Evolutionary conservation across 1,140 invertebrate genomes (phyloP).

Genomic region (Drosophila burlai): DNA sequence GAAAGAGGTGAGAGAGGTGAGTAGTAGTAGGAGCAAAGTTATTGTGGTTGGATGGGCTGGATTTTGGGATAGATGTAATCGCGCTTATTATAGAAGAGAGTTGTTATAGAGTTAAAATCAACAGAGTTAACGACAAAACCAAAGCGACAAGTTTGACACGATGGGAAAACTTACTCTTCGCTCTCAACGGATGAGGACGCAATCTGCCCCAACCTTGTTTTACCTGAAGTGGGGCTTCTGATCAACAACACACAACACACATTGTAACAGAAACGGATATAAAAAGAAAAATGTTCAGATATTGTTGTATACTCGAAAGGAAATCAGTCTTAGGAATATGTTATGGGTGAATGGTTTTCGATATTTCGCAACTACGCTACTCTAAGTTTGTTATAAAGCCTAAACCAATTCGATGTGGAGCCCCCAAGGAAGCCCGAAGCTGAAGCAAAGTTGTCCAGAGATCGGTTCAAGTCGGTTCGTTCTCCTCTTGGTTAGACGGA

Average conservation of each 20-base stretch:
- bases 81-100: conserved; percentile 44
- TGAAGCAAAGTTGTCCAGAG: conserved; percentile 49
- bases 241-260: conserved; percentile 57
- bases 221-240: conserved; percentile 84
- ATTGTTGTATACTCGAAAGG: conserved; percentile 51
- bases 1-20: conserved; percentile 44
- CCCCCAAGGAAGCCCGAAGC: conserved; percentile 41
- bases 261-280: conserved; percentile 56
- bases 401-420: conserved; percentile 66
- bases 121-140: conserved; percentile 77
- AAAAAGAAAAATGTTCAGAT: conserved; percentile 77
- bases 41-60: conserved; percentile 20
- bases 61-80: conserved; percentile 28
- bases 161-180: conserved; percentile 82
- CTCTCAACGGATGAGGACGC: conserved; percentile 80
- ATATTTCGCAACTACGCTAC: conserved; percentile 50
- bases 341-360: conserved; percentile 1
- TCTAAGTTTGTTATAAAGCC: conserved; percentile 52
- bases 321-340: conserved; percentile 18
- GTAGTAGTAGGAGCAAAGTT: conserved; percentile 10
- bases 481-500: conserved; percentile 31
- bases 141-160: conserved; percentile 60
- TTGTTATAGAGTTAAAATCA: conserved; percentile 69
- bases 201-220: conserved; percentile 81
- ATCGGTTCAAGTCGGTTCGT: conserved; percentile 28